phyloP scores from a whole-genome alignment of 1,140 invertebrate genomes.

The Orussus abietinus region DNA sequence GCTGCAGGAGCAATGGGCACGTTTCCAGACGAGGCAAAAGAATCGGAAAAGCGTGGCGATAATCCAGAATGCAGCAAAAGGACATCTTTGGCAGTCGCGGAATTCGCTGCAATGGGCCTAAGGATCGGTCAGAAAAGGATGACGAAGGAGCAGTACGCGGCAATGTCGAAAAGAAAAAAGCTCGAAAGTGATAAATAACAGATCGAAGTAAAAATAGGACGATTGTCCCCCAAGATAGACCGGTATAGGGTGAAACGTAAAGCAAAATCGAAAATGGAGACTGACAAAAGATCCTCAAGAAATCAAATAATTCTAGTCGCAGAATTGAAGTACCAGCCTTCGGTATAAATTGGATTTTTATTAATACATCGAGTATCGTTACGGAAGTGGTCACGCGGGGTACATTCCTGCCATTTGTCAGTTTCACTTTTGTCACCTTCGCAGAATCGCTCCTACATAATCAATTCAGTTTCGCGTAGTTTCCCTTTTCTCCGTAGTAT shows the following conservation, averaged over 20 bases:
- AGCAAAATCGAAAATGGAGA: no score
- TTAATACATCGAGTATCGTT: slow-evolving; percentile 12
- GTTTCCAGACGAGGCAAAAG: slow-evolving; percentile 34
- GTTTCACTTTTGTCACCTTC: no score
- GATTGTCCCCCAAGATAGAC: no score
- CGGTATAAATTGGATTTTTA: slow-evolving; percentile 14
- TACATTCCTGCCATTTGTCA: background rate
- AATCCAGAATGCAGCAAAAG: slow-evolving; percentile 21
- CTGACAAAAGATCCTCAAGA: background rate
- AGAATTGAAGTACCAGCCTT: no score
- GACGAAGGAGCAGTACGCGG: slow-evolving; percentile 11
- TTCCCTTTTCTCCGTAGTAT: no score
- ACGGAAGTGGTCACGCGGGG: slow-evolving; percentile 5
- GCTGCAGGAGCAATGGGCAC: slow-evolving; percentile 41
- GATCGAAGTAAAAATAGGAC: no score
- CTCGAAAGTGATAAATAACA: slow-evolving; percentile 6
- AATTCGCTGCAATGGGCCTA: slow-evolving; percentile 39
- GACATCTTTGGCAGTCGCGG: slow-evolving; percentile 28
- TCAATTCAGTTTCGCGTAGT: no score
- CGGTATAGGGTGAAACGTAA: no score
- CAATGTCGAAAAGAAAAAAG: slow-evolving; percentile 21
- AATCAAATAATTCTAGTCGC: slow-evolving; percentile 12
- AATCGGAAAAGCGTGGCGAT: slow-evolving; percentile 10
- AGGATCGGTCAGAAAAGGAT: slow-evolving; percentile 36
- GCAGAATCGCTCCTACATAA: no score